Percentiles rank a stretch among this genome's conserved stretches.
phyloP scores from a whole-genome alignment of 2,888 invertebrate species.

The Cepaea hortensis region DNA sequence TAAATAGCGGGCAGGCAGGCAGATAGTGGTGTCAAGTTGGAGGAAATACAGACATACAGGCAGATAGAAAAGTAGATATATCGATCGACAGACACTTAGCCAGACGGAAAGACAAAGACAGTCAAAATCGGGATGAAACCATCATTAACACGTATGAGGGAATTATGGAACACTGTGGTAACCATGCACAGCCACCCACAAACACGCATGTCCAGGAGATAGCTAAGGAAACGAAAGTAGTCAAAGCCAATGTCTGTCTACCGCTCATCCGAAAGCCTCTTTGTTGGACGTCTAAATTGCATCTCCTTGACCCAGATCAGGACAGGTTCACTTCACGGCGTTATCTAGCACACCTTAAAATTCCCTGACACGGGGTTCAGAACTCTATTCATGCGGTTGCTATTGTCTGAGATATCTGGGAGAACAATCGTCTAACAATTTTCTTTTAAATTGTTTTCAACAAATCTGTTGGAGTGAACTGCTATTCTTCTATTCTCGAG shows the following conservation, averaged over 20 bases:
- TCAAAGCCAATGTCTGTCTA: background rate
- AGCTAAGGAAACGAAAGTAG: background rate
- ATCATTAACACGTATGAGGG: too few relatives aligned
- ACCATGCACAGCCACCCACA: too few relatives aligned
- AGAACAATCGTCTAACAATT: background rate
- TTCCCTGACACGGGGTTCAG: background rate
- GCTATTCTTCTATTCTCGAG: background rate
- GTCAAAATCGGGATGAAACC: too few relatives aligned
- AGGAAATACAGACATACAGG: too few relatives aligned
- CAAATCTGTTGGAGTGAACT: background rate
- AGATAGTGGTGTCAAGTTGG: too few relatives aligned
- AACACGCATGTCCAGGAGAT: background rate
- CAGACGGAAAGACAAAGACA: too few relatives aligned
- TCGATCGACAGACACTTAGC: too few relatives aligned
- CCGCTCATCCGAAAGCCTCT: background rate
- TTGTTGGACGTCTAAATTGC: background rate
- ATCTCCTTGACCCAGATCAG: conserved; percentile 19
- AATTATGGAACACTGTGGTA: too few relatives aligned
- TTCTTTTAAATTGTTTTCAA: background rate
- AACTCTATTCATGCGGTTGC: background rate
- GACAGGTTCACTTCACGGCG: background rate
- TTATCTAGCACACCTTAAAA: conserved; percentile 5
- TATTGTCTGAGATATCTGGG: background rate
- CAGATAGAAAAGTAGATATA: too few relatives aligned
- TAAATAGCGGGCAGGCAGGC: too few relatives aligned